phyloP scores from a whole-genome alignment of 2,797 vertebrate genomes.

The Chrosomus eos region DNA sequence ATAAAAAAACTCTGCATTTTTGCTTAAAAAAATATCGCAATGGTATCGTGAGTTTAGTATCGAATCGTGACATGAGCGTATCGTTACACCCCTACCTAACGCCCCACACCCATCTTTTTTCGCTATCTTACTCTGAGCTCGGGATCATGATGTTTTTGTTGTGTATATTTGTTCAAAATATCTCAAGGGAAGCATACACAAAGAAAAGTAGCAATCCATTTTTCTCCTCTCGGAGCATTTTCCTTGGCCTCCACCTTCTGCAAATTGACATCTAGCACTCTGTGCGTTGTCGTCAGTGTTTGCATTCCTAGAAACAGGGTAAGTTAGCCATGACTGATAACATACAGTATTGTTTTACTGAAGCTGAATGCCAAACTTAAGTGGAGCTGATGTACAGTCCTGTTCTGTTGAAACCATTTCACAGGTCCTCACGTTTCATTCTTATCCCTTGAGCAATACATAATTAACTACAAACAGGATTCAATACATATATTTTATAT shows the following conservation, averaged over 20 bases:
- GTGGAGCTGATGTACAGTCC: conserved; percentile 72
- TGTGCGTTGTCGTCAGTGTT: conserved; percentile 75
- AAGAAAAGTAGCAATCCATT: conserved; percentile 58
- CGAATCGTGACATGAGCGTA: too few relatives aligned
- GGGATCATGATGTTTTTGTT: conserved; percentile 57
- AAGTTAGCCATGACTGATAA: conserved; percentile 80
- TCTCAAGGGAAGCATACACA: conserved; percentile 57
- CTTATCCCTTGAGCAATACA: conserved; percentile 78
- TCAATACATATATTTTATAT: conserved; percentile 67
- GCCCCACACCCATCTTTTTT: conserved; percentile 15
- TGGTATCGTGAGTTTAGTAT: too few relatives aligned
- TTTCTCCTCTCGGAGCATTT: conserved; percentile 52
- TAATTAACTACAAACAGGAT: conserved; percentile 55
- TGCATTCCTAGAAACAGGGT: conserved; percentile 82
- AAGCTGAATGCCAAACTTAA: conserved; percentile 81
- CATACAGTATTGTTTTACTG: conserved; percentile 72
- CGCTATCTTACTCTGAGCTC: conserved; percentile 53
- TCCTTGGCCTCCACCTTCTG: conserved; percentile 42
- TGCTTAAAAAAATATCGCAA: too few relatives aligned
- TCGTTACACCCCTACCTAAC: too few relatives aligned
- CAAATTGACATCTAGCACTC: conserved; percentile 70
- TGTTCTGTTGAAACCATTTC: conserved; percentile 67
- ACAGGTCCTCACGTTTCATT: conserved; percentile 47
- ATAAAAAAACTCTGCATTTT: too few relatives aligned
- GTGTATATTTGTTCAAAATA: conserved; percentile 61